These are phyloP conservation scores for Theropithecus gelada DNA, from an alignment of 2,113 vertebrate genomes.

Conservation along the genomic window DNA sequence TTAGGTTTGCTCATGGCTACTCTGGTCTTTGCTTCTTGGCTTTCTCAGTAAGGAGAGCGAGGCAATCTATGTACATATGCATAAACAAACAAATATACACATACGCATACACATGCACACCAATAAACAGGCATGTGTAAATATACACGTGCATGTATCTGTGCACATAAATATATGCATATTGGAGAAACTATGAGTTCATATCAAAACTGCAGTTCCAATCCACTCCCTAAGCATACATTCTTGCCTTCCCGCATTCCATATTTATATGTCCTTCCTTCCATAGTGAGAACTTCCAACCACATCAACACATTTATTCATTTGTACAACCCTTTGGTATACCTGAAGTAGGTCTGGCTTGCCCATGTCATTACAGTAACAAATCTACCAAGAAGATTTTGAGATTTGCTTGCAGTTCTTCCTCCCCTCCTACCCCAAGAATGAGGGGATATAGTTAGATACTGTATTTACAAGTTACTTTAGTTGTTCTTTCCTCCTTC, in stretches of 20 bases:
- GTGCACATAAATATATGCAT: background rate
- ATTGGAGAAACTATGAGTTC: background rate
- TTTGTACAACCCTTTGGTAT: background rate
- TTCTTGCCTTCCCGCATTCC: background rate
- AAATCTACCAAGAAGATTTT: background rate
- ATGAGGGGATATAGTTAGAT: background rate
- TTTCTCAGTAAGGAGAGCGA: background rate
- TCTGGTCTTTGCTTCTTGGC: background rate
- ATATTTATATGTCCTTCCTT: background rate
- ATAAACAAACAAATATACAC: background rate
- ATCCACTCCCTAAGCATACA: background rate
- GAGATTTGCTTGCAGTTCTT: background rate
- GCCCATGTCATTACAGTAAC: background rate
- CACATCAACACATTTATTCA: background rate
- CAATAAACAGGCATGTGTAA: background rate
- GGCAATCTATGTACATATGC: background rate
- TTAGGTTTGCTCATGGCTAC: background rate
- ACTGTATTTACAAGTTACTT: background rate
- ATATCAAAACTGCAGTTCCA: background rate
- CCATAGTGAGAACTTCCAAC: background rate
- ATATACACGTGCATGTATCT: accelerated
- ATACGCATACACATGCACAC: background rate
- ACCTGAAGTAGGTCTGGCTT: background rate
- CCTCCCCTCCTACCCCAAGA: background rate
- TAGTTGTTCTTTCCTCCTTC: background rate